A percentile compares a stretch with the other conserved stretches of the same genome.
Evolutionary conservation across 1,140 invertebrate genomes (phyloP).

Genomic region (Helicoverpa zea): DNA sequence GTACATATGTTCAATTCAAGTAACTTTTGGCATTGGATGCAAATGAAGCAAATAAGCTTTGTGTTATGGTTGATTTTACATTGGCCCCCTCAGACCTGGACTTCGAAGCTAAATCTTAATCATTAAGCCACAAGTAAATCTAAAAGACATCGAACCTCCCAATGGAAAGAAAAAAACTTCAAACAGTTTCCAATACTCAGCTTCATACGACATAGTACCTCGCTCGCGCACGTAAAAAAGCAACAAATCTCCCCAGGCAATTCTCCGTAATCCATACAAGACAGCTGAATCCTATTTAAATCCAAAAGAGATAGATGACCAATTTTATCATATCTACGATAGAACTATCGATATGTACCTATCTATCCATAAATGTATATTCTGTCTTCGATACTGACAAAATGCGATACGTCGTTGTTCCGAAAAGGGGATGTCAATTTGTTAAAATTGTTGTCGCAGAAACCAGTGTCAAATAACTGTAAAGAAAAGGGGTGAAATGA

Average conservation of each 20-base stretch:
- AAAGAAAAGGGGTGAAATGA: neutral
- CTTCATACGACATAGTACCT: neutral
- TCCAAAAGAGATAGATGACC: constrained; percentile 66
- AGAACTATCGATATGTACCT: constrained; percentile 42
- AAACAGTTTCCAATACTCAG: neutral
- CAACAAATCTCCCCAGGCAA: constrained; percentile 65
- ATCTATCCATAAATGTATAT: constrained; percentile 4
- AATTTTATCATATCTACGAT: constrained; percentile 58
- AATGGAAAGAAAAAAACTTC: neutral
- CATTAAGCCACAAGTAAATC: neutral
- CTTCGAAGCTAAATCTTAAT: neutral
- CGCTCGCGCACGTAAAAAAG: constrained; percentile 54
- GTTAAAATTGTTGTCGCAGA: neutral
- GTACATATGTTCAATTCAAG: too few relatives aligned
- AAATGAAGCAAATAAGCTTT: neutral
- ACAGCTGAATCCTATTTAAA: constrained; percentile 65
- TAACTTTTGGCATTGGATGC: too few relatives aligned
- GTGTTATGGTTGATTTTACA: neutral
- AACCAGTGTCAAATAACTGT: too few relatives aligned
- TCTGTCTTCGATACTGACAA: neutral
- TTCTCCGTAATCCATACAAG: constrained; percentile 69
- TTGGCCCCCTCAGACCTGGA: neutral
- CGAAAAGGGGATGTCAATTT: constrained; percentile 2
- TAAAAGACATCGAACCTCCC: neutral
- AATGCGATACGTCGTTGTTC: neutral